Evolutionary conservation across 2,888 invertebrate genomes (phyloP).

Genomic region (Ephialtes manifestator): DNA sequence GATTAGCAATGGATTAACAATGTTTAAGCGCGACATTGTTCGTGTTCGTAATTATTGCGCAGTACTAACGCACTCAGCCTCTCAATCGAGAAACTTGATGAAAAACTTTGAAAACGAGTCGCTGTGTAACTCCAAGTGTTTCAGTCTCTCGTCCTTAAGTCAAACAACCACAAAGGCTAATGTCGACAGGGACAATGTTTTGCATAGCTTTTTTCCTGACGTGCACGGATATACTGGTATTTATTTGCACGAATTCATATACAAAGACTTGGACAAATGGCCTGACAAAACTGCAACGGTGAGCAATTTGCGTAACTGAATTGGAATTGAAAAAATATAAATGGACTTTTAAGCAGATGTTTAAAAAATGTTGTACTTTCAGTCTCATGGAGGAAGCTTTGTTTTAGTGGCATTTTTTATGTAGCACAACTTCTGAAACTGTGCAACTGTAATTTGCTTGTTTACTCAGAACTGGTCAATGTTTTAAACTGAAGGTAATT

Average conservation of each 20-base stretch:
- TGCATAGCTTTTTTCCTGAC: constrained; percentile 67
- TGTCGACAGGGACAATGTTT: constrained; percentile 66
- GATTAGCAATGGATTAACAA: background rate
- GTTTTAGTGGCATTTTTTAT: background rate
- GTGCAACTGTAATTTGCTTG: too few species aligned
- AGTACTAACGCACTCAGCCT: background rate
- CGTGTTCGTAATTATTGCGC: background rate
- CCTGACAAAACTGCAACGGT: constrained; percentile 89
- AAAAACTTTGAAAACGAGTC: background rate
- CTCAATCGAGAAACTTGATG: background rate
- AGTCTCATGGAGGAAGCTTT: too few species aligned
- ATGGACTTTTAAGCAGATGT: background rate
- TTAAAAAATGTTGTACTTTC: background rate
- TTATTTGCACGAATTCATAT: constrained; percentile 87
- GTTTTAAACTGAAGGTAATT: too few species aligned
- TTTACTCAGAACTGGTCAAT: too few species aligned
- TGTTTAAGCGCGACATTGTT: background rate
- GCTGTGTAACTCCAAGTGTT: background rate
- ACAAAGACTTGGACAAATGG: constrained; percentile 89
- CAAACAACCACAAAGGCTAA: constrained; percentile 22
- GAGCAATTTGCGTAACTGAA: constrained; percentile 73
- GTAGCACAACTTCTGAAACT: too few species aligned
- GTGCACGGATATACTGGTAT: constrained; percentile 54
- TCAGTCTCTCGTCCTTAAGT: background rate
- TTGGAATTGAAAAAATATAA: background rate